Evolutionary conservation across 2,113 vertebrate species (phyloP).

Genomic region (Lethenteron camtschaticum): DNA sequence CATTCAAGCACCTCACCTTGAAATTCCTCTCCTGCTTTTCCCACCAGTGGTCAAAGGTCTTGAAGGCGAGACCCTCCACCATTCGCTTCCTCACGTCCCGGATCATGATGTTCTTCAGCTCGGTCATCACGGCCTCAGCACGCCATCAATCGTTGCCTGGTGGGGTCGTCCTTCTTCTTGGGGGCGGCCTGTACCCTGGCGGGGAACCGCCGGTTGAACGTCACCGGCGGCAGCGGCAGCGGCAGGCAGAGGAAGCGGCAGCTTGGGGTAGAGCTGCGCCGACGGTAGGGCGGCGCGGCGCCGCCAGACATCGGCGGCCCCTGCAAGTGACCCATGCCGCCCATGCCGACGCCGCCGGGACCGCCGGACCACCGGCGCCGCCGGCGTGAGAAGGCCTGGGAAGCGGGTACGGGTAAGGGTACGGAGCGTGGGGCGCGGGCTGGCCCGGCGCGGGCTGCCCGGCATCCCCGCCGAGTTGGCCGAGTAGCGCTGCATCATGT

Average conservation of each 20-base stretch:
- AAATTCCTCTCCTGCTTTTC: constrained; percentile 79
- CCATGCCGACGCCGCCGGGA: constrained; percentile 16
- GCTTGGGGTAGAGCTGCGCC: not conserved
- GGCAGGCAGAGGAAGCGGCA: not conserved
- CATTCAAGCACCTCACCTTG: constrained; percentile 31
- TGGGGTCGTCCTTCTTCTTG: constrained; percentile 85
- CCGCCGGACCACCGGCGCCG: too few species aligned
- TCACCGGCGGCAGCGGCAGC: not conserved
- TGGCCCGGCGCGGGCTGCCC: not conserved
- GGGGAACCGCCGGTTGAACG: not conserved
- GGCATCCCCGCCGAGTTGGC: not conserved
- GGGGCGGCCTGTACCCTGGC: constrained; percentile 26
- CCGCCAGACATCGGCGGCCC: constrained; percentile 75
- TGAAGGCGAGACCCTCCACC: constrained; percentile 94
- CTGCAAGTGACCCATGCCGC: constrained; percentile 41
- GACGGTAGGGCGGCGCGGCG: constrained; percentile 26
- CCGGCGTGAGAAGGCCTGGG: too few species aligned
- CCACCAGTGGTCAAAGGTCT: constrained; percentile 97
- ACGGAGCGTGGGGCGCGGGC: not conserved
- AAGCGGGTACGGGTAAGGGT: too few species aligned
- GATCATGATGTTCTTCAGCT: constrained; percentile 98
- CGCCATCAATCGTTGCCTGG: constrained; percentile 79
- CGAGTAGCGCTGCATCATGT: constrained; percentile 42
- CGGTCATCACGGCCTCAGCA: constrained; percentile 80
- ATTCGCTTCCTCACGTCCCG: constrained; percentile 91